Evolutionary conservation across 2,113 vertebrate species (phyloP), one percentile per base, ranked within the genome.

Genomic region (Pangasianodon hypophthalmus): DNA sequence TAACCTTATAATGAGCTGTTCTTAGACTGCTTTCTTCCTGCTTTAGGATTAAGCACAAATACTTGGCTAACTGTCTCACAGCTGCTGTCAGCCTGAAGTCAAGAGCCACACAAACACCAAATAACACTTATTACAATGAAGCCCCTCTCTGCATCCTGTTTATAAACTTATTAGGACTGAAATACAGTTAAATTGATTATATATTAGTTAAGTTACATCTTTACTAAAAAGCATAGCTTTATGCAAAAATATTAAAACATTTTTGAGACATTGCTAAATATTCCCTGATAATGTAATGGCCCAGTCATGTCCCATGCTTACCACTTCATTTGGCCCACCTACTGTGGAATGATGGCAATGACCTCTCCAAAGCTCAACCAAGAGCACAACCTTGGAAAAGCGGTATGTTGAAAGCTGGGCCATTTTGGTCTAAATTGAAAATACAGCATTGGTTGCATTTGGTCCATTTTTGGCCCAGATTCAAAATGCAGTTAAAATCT

Each of bases 41-140:
- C n/a, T 73, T n/a, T 77, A 46, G 52, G 24, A 77, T 58, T 58
- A 87, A 87, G 24, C 37, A 77, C 50, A 87, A 75, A 41, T 86
- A 37, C 19, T 32, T 50, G 62, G 84, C 62, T 29, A 4, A 21
- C 14, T 84, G 10, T 41, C 9, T 84, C 82, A 58, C 82, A 84
- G 82, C 56, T 60, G 56, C 32, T 41, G 37, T 64, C 26, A n/a
- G 26, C 11, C 44, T 32, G 8, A 69, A 64, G 11, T 85, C 9
- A 64, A 48, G 5, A 18, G 21, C 41, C 37, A n/a, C 10, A 62
- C 60, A 67, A 64, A 85, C 44, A 86, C 18, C 29, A 69, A 37
- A 62, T 2, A 60, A 6, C 60, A 41, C 48, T 60, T 19, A 60
- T 46, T 58, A 87, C 32, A 21, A 37, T 62, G 14, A 48, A 1